Evolutionary conservation across 2,888 invertebrate species (phyloP), one percentile per base, ranked within the genome.

Genomic region (Drosophila putrida): DNA sequence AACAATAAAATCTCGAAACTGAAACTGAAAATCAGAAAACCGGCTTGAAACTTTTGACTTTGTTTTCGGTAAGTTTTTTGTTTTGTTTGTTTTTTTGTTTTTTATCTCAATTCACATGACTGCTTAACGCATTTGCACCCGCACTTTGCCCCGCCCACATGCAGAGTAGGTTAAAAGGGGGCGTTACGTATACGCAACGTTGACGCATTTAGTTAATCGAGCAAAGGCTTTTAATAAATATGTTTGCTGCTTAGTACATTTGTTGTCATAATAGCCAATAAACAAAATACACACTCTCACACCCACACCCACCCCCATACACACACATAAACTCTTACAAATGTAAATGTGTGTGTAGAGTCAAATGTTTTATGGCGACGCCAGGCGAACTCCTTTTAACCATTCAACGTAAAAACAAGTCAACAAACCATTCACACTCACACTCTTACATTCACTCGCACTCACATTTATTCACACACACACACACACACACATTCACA

Each of bases 121-220:
- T 66, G 71, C 75, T 66, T 75, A 57, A 70, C 78, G 64, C 74
- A 83, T 82, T 80, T 82, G 69, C 87, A 80, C 87, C 81, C 69
- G 82, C 82, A 35, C 13, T 15, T 4, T 43, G 43, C 4, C 43
- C 6, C 43, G 43, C 25, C 43, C 20, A 20, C 31, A 33, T 20
- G 33, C 38, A 13, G 1, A 20, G 10, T 4, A 41, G 20, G 41
- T 2, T 5, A 20, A 41, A 20, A 10, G 10, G 6, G 10, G 33
- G 54, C 67, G 66, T 80, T 71, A 71, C 87, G 81, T 78, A 87
- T 82, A 80, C 82, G 82, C 87, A 69, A 49, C 35, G 61, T 71
- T 61, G 71, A 79, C 70, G 73, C 89, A 85, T 87, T 83, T 76
- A 70, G 79, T 73, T 87, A 86, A 85, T 86, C 87, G 84, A 76